Evolutionary conservation across 30 jellyfish, hydroid and myxozoan genomes (phyloP).

Genomic region (Pseudorhiza aurosa): DNA sequence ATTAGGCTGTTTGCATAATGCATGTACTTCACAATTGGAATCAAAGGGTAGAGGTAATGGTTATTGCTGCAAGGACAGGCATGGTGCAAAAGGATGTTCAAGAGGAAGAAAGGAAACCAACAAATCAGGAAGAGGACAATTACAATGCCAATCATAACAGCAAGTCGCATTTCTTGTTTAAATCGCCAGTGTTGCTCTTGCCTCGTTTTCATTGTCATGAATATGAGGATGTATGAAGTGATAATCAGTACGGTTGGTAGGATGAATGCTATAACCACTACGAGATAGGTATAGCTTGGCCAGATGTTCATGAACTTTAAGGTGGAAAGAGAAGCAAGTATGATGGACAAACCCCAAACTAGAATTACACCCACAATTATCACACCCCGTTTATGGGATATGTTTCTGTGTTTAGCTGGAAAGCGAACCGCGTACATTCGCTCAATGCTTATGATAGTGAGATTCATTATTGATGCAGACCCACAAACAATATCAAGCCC

Average conservation of each 20-base stretch:
- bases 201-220: constrained; percentile 57
- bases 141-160: constrained; percentile 82
- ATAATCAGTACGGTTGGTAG: constrained; percentile 63
- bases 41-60: constrained; percentile 32
- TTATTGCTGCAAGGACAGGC: constrained; percentile 57
- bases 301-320: constrained; percentile 56
- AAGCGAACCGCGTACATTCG: constrained; percentile 76
- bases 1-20: constrained; percentile 80
- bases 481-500: constrained; percentile 82
- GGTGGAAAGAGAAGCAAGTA: constrained; percentile 49
- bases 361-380: constrained; percentile 41
- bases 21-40: constrained; percentile 77
- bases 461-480: constrained; percentile 69
- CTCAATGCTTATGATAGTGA: constrained; percentile 68
- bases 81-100: constrained; percentile 63
- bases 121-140: constrained; percentile 75
- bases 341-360: constrained; percentile 66
- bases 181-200: constrained; percentile 64
- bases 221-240: constrained; percentile 59
- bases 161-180: constrained; percentile 82
- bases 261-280: constrained; percentile 68
- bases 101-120: constrained; percentile 81
- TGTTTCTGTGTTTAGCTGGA: constrained; percentile 72
- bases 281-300: constrained; percentile 59
- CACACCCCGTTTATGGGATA: constrained; percentile 65